Conservation (phyloP, 2,113 vertebrate genomes). For the Centrocercus urophasianus region DNA sequence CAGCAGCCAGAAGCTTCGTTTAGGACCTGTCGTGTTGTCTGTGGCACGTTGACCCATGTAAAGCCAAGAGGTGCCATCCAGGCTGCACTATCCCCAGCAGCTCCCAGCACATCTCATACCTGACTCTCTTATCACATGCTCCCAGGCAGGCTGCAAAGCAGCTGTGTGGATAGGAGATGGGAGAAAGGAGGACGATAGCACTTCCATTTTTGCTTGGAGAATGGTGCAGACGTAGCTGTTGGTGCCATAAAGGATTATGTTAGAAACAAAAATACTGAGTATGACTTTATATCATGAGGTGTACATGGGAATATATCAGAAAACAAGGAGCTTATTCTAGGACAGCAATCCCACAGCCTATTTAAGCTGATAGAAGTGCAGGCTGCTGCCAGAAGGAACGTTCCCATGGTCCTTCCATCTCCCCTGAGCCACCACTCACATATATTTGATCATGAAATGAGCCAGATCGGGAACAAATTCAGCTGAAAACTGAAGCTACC, state of each 20-base stretch:
- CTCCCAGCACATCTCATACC: fast-evolving
- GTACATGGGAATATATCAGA: neutral
- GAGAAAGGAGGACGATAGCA: neutral
- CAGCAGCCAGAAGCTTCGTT: neutral
- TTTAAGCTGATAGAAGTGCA: neutral
- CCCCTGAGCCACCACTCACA: neutral
- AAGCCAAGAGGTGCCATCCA: neutral
- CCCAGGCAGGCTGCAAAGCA: neutral
- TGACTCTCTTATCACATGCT: fast-evolving
- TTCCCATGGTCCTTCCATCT: neutral
- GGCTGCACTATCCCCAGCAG: neutral
- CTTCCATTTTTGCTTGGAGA: neutral
- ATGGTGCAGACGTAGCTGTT: neutral
- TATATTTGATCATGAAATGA: conserved; percentile 34
- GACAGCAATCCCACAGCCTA: neutral
- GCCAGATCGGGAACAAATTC: conserved; percentile 35
- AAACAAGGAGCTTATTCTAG: neutral
- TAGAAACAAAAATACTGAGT: neutral
- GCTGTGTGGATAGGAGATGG: neutral
- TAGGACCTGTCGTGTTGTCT: neutral
- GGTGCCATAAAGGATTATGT: neutral
- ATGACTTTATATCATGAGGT: fast-evolving
- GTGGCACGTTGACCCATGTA: fast-evolving
- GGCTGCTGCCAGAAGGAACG: neutral
- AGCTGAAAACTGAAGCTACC: conserved; percentile 46